These are phyloP conservation scores for Drosophila phalerata DNA, from an alignment of 2,888 invertebrate species.

Conservation along the genomic window DNA sequence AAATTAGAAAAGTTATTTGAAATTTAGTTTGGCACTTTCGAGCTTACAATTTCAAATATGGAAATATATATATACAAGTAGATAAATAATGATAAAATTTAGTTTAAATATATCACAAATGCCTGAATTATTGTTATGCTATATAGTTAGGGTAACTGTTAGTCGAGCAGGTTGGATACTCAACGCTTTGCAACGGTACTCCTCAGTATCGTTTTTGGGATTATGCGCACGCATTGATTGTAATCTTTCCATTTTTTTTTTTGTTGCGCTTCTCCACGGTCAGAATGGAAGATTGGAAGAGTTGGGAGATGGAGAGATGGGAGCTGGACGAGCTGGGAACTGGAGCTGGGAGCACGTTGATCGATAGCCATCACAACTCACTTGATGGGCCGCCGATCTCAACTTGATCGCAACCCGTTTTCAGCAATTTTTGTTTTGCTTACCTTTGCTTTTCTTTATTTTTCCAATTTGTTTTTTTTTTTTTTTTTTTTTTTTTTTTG, in stretches of 20 bases:
- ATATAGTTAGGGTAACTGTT: background rate
- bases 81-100: background rate
- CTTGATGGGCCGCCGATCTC: conserved; percentile 60
- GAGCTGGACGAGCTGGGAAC: conserved; percentile 9
- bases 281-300: conserved; percentile 37
- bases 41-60: background rate
- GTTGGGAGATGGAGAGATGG: conserved; percentile 25
- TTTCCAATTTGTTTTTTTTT: conserved; percentile 10
- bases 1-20: background rate
- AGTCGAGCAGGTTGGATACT: background rate
- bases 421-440: conserved; percentile 32
- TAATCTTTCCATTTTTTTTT: conserved; percentile 48
- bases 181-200: conserved; percentile 15
- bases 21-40: background rate
- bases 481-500: conserved; percentile 31
- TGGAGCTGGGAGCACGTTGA: conserved; percentile 55
- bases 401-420: conserved; percentile 64
- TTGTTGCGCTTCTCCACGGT: conserved; percentile 11
- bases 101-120: background rate
- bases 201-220: conserved; percentile 38
- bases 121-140: background rate
- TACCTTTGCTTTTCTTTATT: conserved; percentile 18
- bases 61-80: background rate
- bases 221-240: conserved; percentile 64
- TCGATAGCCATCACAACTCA: conserved; percentile 79